phyloP scores from a whole-genome alignment of 2,797 vertebrate species.

The Tachyglossus aculeatus region DNA sequence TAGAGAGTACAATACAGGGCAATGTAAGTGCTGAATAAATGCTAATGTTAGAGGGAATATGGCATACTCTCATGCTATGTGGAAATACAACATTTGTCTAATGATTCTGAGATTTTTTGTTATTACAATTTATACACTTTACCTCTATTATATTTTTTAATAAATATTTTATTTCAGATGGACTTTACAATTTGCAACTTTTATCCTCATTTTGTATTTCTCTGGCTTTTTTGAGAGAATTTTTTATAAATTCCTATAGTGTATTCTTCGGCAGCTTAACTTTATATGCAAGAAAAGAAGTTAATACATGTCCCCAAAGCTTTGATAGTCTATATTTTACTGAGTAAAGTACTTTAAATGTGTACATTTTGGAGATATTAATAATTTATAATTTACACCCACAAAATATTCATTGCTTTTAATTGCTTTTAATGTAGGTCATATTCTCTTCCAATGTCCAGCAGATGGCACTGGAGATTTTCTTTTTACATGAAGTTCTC shows the following conservation, averaged over 20 bases:
- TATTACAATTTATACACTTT: no score
- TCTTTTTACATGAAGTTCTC: conserved; percentile 20
- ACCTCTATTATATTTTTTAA: no score
- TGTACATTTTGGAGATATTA: neutral
- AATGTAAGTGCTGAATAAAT: no score
- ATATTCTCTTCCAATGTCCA: conserved; percentile 48
- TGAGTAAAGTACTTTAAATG: neutral
- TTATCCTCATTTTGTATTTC: neutral
- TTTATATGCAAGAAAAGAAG: neutral
- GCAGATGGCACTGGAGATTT: conserved; percentile 73
- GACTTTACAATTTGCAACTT: no score
- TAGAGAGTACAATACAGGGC: no score
- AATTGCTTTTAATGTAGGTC: neutral
- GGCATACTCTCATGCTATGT: no score
- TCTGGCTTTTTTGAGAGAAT: neutral
- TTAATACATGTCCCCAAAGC: no score
- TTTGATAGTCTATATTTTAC: neutral
- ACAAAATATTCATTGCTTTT: neutral
- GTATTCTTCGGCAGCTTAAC: neutral
- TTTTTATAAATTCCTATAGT: neutral
- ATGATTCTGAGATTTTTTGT: no score
- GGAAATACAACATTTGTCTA: no score
- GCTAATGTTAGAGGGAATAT: no score
- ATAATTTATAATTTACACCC: neutral
- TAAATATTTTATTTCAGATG: no score